Percentiles rank a stretch among this genome's conserved stretches.
phyloP scores from a whole-genome alignment of 2,113 vertebrate genomes.

The Anser cygnoides region DNA sequence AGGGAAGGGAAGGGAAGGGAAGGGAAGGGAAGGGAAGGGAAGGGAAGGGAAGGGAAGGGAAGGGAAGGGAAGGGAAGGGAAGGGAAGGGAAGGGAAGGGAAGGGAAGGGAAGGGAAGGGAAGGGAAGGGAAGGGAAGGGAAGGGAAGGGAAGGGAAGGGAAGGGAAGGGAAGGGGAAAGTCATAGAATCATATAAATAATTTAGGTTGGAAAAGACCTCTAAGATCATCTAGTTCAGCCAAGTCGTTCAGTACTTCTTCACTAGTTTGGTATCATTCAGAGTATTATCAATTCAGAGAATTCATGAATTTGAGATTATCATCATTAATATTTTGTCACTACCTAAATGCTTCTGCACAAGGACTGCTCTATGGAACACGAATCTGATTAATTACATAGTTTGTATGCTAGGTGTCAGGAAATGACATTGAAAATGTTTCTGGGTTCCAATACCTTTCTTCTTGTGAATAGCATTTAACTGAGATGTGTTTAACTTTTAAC shows the following conservation, averaged over 20 bases:
- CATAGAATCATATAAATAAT: too few relatives aligned
- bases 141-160: too few relatives aligned
- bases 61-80: too few relatives aligned
- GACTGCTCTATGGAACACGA: neutral
- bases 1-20: too few relatives aligned
- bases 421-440: neutral
- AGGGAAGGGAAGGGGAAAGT: too few relatives aligned
- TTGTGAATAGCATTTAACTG: neutral
- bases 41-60: too few relatives aligned
- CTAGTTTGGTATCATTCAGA: neutral
- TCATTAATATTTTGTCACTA: neutral
- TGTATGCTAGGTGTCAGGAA: neutral
- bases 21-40: too few relatives aligned
- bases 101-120: too few relatives aligned
- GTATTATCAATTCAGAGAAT: neutral
- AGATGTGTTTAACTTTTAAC: neutral
- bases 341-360: neutral
- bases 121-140: too few relatives aligned
- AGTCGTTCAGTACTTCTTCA: accelerated
- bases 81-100: too few relatives aligned
- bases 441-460: neutral
- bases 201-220: too few relatives aligned
- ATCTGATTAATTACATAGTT: neutral
- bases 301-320: neutral
- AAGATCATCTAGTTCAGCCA: too few relatives aligned